Evolutionary conservation across 2,888 invertebrate species (phyloP).

Genomic region (Torymus auratus): DNA sequence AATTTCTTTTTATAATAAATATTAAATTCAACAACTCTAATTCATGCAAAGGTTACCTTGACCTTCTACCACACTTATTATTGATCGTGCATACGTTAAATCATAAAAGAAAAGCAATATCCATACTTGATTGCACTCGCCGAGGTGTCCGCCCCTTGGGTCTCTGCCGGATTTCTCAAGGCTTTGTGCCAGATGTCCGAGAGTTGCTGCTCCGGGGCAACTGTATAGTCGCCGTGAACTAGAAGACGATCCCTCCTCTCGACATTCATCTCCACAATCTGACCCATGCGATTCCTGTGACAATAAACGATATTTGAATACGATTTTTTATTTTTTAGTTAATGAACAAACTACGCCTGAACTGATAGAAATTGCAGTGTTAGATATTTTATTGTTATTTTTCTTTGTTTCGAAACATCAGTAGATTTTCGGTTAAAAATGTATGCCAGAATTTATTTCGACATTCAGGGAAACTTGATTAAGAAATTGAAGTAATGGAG

Average conservation of each 20-base stretch:
- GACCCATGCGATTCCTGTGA: slow-evolving; percentile 68
- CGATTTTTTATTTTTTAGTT: not conserved
- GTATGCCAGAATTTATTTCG: too few relatives aligned
- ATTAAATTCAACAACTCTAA: not conserved
- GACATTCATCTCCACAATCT: slow-evolving; percentile 74
- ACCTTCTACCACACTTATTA: not conserved
- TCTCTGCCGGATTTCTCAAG: slow-evolving; percentile 69
- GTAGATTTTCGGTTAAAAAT: too few relatives aligned
- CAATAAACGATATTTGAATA: not conserved
- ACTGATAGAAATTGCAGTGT: not conserved
- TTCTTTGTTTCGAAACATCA: too few relatives aligned
- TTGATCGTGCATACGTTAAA: too few relatives aligned
- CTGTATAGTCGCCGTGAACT: slow-evolving; percentile 72
- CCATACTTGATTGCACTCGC: slow-evolving; percentile 48
- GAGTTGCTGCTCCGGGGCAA: slow-evolving; percentile 73
- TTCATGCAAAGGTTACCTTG: slow-evolving; percentile 32
- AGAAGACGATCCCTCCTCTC: slow-evolving; percentile 75
- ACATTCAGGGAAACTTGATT: too few relatives aligned
- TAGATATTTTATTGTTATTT: too few relatives aligned
- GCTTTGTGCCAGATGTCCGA: slow-evolving; percentile 76
- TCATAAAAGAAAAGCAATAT: not conserved
- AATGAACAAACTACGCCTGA: not conserved
- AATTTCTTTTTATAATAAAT: not conserved
- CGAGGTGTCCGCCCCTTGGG: slow-evolving; percentile 26
- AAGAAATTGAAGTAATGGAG: too few relatives aligned